Base-by-base conservation (phyloP, 2,888 invertebrate genomes). In the Hecatera dysodea region DNA sequence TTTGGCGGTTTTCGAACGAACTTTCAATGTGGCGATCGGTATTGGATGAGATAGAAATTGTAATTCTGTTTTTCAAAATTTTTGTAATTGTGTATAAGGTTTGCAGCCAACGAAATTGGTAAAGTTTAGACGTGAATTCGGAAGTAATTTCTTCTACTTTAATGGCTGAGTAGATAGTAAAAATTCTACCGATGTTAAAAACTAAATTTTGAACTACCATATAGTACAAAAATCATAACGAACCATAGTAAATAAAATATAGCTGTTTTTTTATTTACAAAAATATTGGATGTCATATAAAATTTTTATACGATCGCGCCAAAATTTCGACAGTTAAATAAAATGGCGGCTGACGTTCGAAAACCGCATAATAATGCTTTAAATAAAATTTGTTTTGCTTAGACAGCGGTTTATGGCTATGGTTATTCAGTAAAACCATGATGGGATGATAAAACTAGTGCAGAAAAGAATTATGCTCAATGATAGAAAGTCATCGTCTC, bases 381-480 rank as follows among this genome's bases (percentile, higher is more conserved):
- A 88, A 90, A 79, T 70, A 67, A 73, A 73, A 83, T 88, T 90
- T 90, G 75, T 91, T 93, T 93, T 91, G 94, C 93, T 89, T 93
- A 91, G 91, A 88, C 75, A 91, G 82, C 86, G 83, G 77, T 85
- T 89, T 82, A 86, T 89, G 88, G 87, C 86, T 88, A 87, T 85
- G 87, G 86, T 88, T 86, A 89, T 88, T 90, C 88, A 88, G 86
- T 89, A 85, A 88, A 89, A 90, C 87, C 87, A 89, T 89, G 90
- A 86, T 89, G 90, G 90, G 90, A 86, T 89, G 90, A 88, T 57
- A 63, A 89, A 87, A 82, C 88, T 88, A 90, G 90, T 89, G 90
- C 89, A 88, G 91, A 88, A 89, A 67, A 87, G 87, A 90, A 85
- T 84, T 89, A 93, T 93, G 94, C 94, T 95, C 94, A 94, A 94